Conservation (phyloP, 2,888 invertebrate species). For the Ochropleura leucogaster region DNA sequence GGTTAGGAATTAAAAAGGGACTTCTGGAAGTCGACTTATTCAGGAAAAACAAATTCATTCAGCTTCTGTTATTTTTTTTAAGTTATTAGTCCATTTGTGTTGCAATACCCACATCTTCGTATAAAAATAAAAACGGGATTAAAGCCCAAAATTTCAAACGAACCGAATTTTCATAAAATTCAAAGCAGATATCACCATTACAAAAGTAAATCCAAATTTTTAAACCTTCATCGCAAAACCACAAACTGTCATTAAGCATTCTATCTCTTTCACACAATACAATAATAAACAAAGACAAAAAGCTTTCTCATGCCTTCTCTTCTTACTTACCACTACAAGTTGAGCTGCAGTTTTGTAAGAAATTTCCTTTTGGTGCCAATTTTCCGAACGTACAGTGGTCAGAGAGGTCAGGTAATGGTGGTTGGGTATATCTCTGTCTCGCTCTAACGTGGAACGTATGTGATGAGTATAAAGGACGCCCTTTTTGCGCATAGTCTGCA, state of each 20-base stretch:
- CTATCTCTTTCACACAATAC: constrained; percentile 76
- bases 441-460: constrained; percentile 84
- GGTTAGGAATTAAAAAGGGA: too few species aligned
- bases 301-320: constrained; percentile 72
- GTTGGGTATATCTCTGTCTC: constrained; percentile 67
- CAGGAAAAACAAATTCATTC: too few species aligned
- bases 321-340: constrained; percentile 52
- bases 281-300: constrained; percentile 83
- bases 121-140: not conserved
- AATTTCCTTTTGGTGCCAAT: not conserved
- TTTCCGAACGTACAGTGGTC: constrained; percentile 47
- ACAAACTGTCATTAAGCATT: constrained; percentile 70
- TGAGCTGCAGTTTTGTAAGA: constrained; percentile 32
- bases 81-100: not conserved
- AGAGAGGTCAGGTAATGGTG: constrained; percentile 56
- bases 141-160: not conserved
- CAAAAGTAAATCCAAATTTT: constrained; percentile 53
- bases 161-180: constrained; percentile 18
- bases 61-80: too few species aligned
- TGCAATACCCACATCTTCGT: not conserved
- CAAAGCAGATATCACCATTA: constrained; percentile 22
- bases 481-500: constrained; percentile 90
- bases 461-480: constrained; percentile 87
- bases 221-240: constrained; percentile 69
- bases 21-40: too few species aligned